Percentiles rank a stretch among this genome's conserved stretches.
phyloP scores from a whole-genome alignment of 1,140 invertebrate species.

The Calephelis virginiensis region DNA sequence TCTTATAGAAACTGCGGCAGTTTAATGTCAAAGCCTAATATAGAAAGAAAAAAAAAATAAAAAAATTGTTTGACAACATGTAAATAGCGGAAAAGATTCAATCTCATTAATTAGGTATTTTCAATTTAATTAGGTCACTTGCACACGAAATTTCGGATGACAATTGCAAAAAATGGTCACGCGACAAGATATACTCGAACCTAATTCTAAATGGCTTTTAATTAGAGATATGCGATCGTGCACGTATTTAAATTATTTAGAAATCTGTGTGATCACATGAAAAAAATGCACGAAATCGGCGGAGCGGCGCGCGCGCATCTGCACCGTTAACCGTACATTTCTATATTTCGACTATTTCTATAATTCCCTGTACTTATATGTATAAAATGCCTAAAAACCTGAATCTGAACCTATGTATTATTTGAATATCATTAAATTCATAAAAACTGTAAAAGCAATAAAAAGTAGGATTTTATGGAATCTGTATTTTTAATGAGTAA shows the following conservation, averaged over 20 bases:
- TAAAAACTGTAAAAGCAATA: no score
- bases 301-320: conserved; percentile 49
- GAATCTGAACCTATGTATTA: neutral
- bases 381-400: neutral
- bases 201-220: conserved; percentile 58
- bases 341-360: conserved; percentile 16
- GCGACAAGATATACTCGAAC: conserved; percentile 43
- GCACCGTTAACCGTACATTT: conserved; percentile 23
- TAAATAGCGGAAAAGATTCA: conserved; percentile 12
- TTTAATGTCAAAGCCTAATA: neutral
- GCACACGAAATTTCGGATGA: conserved; percentile 28
- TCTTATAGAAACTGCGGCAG: neutral
- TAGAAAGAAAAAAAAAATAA: neutral
- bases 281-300: conserved; percentile 67
- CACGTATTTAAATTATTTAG: conserved; percentile 76
- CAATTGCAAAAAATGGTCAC: conserved; percentile 46
- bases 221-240: conserved; percentile 56
- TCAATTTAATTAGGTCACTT: conserved; percentile 27
- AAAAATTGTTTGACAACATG: neutral
- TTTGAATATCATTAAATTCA: neutral
- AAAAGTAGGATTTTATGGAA: no score
- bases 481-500: no score
- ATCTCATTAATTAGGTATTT: neutral
- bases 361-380: conserved; percentile 3
- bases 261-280: conserved; percentile 67